Conservation (phyloP, 2,888 invertebrate genomes). For the Sarcophaga rosellei region DNA sequence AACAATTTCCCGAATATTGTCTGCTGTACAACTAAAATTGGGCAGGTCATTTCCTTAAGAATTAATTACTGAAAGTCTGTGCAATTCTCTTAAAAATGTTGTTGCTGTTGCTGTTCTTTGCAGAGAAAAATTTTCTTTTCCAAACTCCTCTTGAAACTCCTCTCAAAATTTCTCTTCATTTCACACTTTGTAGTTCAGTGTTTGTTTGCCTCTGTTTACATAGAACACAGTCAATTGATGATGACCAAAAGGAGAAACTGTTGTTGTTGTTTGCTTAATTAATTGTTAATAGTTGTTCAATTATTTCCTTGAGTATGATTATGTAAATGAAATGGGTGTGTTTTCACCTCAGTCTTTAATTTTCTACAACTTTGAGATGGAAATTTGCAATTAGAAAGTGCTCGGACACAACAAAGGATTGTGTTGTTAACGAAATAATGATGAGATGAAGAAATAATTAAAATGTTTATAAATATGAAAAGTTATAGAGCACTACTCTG, state of each 20-base stretch:
- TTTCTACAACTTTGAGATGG: neutral
- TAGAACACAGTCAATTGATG: too few species aligned
- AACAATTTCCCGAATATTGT: constrained; percentile 61
- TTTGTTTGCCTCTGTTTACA: too few species aligned
- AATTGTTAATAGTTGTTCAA: constrained; percentile 41
- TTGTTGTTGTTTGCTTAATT: constrained; percentile 32
- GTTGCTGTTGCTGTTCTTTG: too few species aligned
- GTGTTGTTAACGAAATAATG: neutral
- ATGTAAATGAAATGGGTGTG: constrained; percentile 43
- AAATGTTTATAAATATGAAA: too few species aligned
- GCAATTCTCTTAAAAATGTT: too few species aligned
- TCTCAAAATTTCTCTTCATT: too few species aligned
- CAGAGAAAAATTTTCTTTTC: too few species aligned
- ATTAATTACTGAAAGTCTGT: neutral
- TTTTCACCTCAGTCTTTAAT: neutral
- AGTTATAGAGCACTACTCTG: too few species aligned
- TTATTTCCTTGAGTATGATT: constrained; percentile 23
- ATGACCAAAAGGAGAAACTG: neutral
- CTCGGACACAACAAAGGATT: neutral
- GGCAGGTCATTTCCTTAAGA: neutral
- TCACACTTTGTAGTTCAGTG: too few species aligned
- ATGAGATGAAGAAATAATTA: too few species aligned
- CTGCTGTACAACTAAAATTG: constrained; percentile 24
- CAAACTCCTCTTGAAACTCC: too few species aligned
- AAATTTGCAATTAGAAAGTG: neutral